Base-by-base conservation (phyloP, 2,797 vertebrate genomes). In the Ciconia nigra region DNA sequence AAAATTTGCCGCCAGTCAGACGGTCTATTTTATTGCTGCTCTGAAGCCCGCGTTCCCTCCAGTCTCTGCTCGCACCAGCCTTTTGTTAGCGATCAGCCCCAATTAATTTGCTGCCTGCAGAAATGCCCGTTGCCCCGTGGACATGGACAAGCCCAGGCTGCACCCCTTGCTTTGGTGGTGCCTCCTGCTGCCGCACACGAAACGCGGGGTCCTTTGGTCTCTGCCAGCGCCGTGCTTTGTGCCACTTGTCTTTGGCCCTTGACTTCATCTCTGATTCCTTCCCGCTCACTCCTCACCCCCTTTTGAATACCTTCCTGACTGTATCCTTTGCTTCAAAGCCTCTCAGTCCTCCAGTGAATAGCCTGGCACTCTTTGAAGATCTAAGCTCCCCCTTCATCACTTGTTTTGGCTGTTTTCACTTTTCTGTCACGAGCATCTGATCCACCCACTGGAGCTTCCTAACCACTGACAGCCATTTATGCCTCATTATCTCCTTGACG, bases 401-500 rank as follows among this genome's bases (percentile, higher is more conserved):
- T 74, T 94, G 65, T 70, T 93, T 69, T 73, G 31, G 33, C 74
- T 89, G 41, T 25, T 78, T 93, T 89, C 28, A 67, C 69, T 87
- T 55, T 72, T 92, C 91, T 90, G 61, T 87, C 70, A 57, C 31
- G 29, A 97, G 85, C 63, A 87, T 52, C 73, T 86, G 57, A 86
- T 97, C 93, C 80, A 91, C 79, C 81, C 83, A 74, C 57, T 59
- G 13, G 74, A 93, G 35, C 89, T 73, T 65, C 18, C 57, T 81
- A 55, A 87, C 93, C 79, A 85, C 66, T 89, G 87, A 93, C 87
- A 89, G 72, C 84, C 77, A 44, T 97, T 87, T 97, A 91, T 97
- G 93, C 92, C 71, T 97, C 92, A 94, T 97, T 97, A 95, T 97
- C 94, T 97, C 74, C 74, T 87, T 79, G 89, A 95, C 17, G 20